These are phyloP conservation scores for Gastracanthus pulcherrimus DNA, from an alignment of 2,888 invertebrate genomes.

Conservation along the genomic window DNA sequence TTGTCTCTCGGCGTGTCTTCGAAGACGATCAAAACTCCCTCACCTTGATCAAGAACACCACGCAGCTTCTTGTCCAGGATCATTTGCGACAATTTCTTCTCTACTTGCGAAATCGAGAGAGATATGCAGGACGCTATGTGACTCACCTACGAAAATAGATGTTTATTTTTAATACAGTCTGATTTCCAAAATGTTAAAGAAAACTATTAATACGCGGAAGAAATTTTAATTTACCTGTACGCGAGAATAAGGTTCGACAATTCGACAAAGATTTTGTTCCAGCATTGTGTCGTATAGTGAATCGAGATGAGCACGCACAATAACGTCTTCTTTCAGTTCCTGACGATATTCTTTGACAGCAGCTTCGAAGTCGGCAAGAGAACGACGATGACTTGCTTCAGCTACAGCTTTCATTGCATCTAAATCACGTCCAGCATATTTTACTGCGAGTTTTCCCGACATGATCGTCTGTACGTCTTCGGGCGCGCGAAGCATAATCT, in stretches of 20 bases:
- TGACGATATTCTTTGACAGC: constrained; percentile 91
- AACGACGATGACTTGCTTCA: constrained; percentile 96
- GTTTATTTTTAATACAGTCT: constrained; percentile 25
- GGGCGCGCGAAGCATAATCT: constrained; percentile 98
- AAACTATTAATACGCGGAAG: background rate
- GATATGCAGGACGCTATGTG: constrained; percentile 95
- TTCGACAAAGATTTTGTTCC: constrained; percentile 98
- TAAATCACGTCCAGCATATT: constrained; percentile 96
- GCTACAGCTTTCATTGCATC: constrained; percentile 99
- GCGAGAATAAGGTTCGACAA: constrained; percentile 98
- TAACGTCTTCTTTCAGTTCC: constrained; percentile 96
- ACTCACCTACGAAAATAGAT: constrained; percentile 79
- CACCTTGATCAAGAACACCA: constrained; percentile 98
- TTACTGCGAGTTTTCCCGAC: constrained; percentile 97
- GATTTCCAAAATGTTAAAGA: background rate
- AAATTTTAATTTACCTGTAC: constrained; percentile 83
- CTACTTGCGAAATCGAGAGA: constrained; percentile 93
- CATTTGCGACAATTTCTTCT: constrained; percentile 99
- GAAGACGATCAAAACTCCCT: constrained; percentile 98
- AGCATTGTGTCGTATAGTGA: constrained; percentile 98
- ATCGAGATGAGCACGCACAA: constrained; percentile 97
- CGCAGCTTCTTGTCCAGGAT: constrained; percentile 98
- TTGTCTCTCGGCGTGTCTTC: constrained; percentile 96
- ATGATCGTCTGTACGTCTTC: constrained; percentile 97
- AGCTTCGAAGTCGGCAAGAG: constrained; percentile 96